Conservation (phyloP, 1,140 invertebrate genomes). For the Microplitis mediator region DNA sequence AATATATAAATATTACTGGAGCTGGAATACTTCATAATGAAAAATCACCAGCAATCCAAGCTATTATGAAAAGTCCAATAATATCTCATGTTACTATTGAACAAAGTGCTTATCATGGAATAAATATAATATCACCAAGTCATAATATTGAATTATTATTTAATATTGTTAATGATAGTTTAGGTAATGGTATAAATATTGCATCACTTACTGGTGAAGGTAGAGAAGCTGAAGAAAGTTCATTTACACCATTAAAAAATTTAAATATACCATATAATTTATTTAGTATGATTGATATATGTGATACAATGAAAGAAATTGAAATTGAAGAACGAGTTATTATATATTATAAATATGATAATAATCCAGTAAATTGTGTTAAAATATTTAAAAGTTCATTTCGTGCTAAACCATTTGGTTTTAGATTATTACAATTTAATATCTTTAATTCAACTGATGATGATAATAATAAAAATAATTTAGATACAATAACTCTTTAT, state of each 20-base stretch:
- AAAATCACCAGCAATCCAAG: slow-evolving; percentile 89
- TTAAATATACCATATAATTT: slow-evolving; percentile 90
- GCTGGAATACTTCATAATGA: slow-evolving; percentile 96
- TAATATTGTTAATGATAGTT: slow-evolving; percentile 78
- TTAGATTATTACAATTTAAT: slow-evolving; percentile 91
- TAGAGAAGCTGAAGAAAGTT: slow-evolving; percentile 83
- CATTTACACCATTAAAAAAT: slow-evolving; percentile 81
- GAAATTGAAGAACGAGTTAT: slow-evolving; percentile 88
- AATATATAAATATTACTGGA: slow-evolving; percentile 88
- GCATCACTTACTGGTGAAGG: slow-evolving; percentile 92
- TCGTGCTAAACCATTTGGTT: slow-evolving; percentile 84
- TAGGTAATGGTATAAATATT: slow-evolving; percentile 89
- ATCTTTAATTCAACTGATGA: slow-evolving; percentile 84
- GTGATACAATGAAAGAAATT: slow-evolving; percentile 92
- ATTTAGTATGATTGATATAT: slow-evolving; percentile 96
- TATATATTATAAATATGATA: slow-evolving; percentile 97
- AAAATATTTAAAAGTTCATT: slow-evolving; percentile 93
- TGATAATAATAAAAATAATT: slow-evolving; percentile 69
- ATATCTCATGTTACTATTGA: slow-evolving; percentile 84
- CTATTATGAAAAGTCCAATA: slow-evolving; percentile 82
- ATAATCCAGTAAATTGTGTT: slow-evolving; percentile 93
- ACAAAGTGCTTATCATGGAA: slow-evolving; percentile 87
- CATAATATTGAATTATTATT: slow-evolving; percentile 71
- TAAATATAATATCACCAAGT: slow-evolving; percentile 88
- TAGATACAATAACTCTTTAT: slow-evolving; percentile 85